Evolutionary conservation across 2,888 invertebrate genomes (phyloP).

Genomic region (Cerceris rybyensis): DNA sequence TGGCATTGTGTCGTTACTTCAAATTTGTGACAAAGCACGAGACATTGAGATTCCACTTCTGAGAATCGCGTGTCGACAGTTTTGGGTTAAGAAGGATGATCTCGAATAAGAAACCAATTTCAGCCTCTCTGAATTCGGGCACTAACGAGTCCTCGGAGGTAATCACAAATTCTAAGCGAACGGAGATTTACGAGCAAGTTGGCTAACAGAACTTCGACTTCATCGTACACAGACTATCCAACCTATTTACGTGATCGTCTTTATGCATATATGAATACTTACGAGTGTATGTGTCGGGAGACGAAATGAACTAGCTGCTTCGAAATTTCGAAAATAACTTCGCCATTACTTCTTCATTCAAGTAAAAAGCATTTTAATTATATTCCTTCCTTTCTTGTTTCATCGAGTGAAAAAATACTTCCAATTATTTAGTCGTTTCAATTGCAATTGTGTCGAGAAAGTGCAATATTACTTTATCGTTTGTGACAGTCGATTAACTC

Average conservation of each 20-base stretch:
- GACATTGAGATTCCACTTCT: background rate
- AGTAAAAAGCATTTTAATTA: too few relatives aligned
- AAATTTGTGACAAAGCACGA: background rate
- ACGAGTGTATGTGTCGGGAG: constrained; percentile 27
- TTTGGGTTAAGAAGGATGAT: constrained; percentile 38
- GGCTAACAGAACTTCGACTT: constrained; percentile 45
- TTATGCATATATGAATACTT: constrained; percentile 53
- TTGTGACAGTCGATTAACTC: too few relatives aligned
- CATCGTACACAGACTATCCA: constrained; percentile 40
- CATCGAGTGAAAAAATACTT: too few relatives aligned
- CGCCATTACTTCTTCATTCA: too few relatives aligned
- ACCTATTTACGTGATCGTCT: constrained; percentile 54
- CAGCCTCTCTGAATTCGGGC: constrained; percentile 5
- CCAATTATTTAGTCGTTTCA: too few relatives aligned
- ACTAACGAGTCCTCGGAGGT: constrained; percentile 48
- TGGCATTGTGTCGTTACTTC: too few relatives aligned
- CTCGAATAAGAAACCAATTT: constrained; percentile 48
- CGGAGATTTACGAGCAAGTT: constrained; percentile 49
- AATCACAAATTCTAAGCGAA: constrained; percentile 50
- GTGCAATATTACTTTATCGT: too few relatives aligned
- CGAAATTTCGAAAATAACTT: background rate
- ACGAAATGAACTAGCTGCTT: background rate
- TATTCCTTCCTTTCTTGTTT: too few relatives aligned
- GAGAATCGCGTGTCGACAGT: constrained; percentile 22
- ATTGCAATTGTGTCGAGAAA: too few relatives aligned